Percentiles rank a stretch among this genome's conserved stretches.
phyloP scores from a whole-genome alignment of 2,888 invertebrate species.

The Sinohyriopsis cumingii region DNA sequence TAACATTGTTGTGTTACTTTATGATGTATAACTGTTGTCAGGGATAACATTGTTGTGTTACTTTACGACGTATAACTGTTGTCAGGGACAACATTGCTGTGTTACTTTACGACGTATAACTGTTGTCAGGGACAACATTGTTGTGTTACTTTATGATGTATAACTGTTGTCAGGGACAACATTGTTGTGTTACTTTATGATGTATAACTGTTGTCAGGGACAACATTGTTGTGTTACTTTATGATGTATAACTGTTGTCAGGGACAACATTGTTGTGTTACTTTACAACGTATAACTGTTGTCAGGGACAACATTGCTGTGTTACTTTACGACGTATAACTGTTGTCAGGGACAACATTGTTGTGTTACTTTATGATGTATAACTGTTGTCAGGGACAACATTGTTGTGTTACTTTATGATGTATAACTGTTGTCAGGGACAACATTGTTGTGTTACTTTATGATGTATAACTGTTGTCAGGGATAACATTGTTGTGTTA shows the following conservation, averaged over 20 bases:
- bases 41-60: too few species aligned
- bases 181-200: too few species aligned
- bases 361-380: not conserved
- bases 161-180: not conserved
- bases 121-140: not conserved
- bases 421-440: not conserved
- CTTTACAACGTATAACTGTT: not conserved
- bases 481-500: too few species aligned
- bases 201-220: not conserved
- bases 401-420: too few species aligned
- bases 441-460: too few species aligned
- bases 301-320: too few species aligned
- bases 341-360: not conserved
- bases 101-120: not conserved
- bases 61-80: not conserved
- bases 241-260: not conserved
- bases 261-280: too few species aligned
- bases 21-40: not conserved
- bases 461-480: not conserved
- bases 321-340: not conserved
- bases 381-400: not conserved
- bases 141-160: not conserved
- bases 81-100: too few species aligned
- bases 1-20: too few species aligned
- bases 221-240: too few species aligned